Evolutionary conservation across 2,888 invertebrate species (phyloP).

Genomic region (Phoronis australis): DNA sequence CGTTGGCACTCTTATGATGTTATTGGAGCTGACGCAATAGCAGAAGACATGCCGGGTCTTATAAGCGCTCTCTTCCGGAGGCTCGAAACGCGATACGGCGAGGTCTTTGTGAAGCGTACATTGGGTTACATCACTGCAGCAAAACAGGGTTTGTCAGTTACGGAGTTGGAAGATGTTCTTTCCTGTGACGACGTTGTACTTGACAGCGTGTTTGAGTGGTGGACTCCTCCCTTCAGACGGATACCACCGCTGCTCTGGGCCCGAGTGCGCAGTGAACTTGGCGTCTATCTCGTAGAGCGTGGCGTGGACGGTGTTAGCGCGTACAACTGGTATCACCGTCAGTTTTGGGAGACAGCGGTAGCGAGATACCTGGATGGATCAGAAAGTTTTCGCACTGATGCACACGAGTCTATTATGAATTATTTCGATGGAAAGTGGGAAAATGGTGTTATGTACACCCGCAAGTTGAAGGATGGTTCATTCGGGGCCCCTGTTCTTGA

Average conservation of each 20-base stretch:
- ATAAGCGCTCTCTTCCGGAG: slow-evolving; percentile 28
- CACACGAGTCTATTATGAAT: slow-evolving; percentile 28
- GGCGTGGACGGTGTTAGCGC: slow-evolving; percentile 33
- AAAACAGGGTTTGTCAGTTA: slow-evolving; percentile 28
- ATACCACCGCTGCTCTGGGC: slow-evolving; percentile 42
- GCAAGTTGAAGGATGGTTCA: background rate
- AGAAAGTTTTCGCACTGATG: slow-evolving; percentile 7
- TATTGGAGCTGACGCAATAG: slow-evolving; percentile 17
- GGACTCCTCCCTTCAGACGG: slow-evolving; percentile 42
- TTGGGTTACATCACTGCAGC: slow-evolving; percentile 39
- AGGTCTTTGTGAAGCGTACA: slow-evolving; percentile 31
- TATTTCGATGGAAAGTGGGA: slow-evolving; percentile 37
- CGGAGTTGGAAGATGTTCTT: slow-evolving; percentile 39
- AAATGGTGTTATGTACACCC: no score
- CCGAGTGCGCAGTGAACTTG: slow-evolving; percentile 33
- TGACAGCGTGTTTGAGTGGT: slow-evolving; percentile 40
- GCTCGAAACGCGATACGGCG: slow-evolving; percentile 34
- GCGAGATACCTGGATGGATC: slow-evolving; percentile 23
- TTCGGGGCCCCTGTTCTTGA: background rate
- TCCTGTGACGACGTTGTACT: slow-evolving; percentile 40
- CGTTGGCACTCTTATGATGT: slow-evolving; percentile 38
- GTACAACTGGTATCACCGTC: slow-evolving; percentile 41
- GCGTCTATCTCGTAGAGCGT: slow-evolving; percentile 29
- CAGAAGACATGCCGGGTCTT: slow-evolving; percentile 24
- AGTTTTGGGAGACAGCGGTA: slow-evolving; percentile 36